These are phyloP conservation scores for Drosophila varians DNA, from an alignment of 1,140 invertebrate species.

Conservation along the genomic window DNA sequence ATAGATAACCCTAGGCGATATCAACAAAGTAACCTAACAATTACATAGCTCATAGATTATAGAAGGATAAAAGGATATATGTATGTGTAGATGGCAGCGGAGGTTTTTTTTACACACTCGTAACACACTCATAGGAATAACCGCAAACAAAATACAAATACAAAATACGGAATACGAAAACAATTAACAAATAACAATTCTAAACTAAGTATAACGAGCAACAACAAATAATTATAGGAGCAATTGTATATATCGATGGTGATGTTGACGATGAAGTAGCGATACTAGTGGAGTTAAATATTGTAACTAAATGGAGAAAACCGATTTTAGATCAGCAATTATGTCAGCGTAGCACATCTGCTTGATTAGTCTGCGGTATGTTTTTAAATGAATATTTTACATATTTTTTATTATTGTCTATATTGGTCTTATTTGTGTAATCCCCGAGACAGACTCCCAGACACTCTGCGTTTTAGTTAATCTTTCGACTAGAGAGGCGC, in stretches of 20 bases:
- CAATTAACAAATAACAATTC: constrained; percentile 40
- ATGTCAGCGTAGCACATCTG: not conserved
- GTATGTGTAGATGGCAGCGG: not conserved
- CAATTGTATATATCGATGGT: constrained; percentile 17
- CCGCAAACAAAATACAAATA: constrained; percentile 18
- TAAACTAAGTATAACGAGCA: constrained; percentile 46
- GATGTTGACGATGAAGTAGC: constrained; percentile 1
- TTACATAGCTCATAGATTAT: constrained; percentile 49
- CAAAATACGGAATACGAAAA: constrained; percentile 22
- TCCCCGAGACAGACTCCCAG: not conserved
- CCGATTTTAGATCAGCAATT: constrained; percentile 2
- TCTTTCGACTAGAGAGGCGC: constrained; percentile 8
- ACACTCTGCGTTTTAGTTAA: constrained; percentile 18
- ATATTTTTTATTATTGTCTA: not conserved
- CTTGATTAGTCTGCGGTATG: not conserved
- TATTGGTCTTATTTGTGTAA: not conserved
- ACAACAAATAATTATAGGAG: constrained; percentile 46
- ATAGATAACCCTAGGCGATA: constrained; percentile 42
- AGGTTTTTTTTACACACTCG: constrained; percentile 41
- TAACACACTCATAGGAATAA: constrained; percentile 71
- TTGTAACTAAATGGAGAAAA: constrained; percentile 1
- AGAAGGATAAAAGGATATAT: constrained; percentile 2
- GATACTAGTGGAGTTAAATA: constrained; percentile 17
- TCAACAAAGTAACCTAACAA: constrained; percentile 53
- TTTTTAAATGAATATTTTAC: not conserved